Evolutionary conservation across 1,140 invertebrate genomes (phyloP).

Genomic region (Arctopsyche grandis): DNA sequence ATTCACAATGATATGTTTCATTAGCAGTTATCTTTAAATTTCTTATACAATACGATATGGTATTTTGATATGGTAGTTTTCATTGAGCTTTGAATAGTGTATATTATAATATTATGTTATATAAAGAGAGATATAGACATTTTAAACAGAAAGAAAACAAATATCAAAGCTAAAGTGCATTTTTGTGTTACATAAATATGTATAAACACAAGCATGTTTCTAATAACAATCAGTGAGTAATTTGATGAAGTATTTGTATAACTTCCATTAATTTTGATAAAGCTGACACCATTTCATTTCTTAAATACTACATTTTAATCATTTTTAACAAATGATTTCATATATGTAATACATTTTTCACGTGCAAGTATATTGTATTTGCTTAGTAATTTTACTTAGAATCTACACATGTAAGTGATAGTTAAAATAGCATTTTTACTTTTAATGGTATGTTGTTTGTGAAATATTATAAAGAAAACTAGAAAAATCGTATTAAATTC

Average conservation of each 20-base stretch:
- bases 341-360: conserved; percentile 1
- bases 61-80: background rate
- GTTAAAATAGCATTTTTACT: background rate
- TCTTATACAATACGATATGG: conserved; percentile 14
- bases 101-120: too few species aligned
- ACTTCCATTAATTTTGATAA: conserved; percentile 53
- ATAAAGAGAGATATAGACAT: too few species aligned
- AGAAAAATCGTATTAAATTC: too few species aligned
- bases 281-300: conserved; percentile 54
- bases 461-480: background rate
- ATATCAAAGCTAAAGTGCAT: conserved; percentile 1
- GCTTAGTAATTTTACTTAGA: background rate
- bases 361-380: conserved; percentile 2
- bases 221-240: conserved; percentile 11
- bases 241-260: conserved; percentile 32
- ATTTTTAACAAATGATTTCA: conserved; percentile 20
- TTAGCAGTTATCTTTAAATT: background rate
- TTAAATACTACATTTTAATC: conserved; percentile 33
- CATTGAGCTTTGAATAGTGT: background rate
- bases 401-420: background rate
- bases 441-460: background rate
- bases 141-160: background rate
- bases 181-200: background rate
- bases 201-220: background rate
- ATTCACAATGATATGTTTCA: conserved; percentile 15